phyloP scores from a whole-genome alignment of 2,888 invertebrate genomes.

The Halictus ligatus region DNA sequence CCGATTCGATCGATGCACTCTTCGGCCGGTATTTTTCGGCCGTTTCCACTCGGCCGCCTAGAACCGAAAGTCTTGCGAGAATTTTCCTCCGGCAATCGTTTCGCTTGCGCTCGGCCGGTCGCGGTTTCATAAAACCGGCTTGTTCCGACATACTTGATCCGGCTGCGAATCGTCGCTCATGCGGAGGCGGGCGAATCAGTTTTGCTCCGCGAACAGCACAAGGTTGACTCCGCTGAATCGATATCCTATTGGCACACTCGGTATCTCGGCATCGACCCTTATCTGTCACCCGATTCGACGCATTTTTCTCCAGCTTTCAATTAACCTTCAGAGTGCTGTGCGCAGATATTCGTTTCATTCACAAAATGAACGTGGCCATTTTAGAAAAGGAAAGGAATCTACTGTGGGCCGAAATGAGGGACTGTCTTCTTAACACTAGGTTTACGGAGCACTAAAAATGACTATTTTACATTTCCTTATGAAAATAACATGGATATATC shows the following conservation, averaged over 20 bases:
- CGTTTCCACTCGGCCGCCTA: not conserved
- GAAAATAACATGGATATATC: too few species aligned
- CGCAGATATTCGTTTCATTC: too few species aligned
- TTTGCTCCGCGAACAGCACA: not conserved
- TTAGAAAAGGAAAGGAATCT: too few species aligned
- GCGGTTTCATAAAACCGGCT: slow-evolving; percentile 4
- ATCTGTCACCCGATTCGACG: not conserved
- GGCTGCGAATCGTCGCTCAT: not conserved
- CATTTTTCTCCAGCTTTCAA: not conserved
- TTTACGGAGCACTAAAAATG: too few species aligned
- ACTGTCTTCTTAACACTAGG: too few species aligned
- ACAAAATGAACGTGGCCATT: too few species aligned
- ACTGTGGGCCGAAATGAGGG: too few species aligned
- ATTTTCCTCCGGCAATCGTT: slow-evolving; percentile 21
- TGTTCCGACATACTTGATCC: not conserved
- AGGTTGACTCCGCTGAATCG: not conserved
- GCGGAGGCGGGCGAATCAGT: slow-evolving; percentile 1
- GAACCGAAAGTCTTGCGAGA: slow-evolving; percentile 14
- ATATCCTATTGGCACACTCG: not conserved
- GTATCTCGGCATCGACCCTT: not conserved
- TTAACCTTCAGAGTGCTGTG: too few species aligned
- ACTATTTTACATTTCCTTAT: too few species aligned
- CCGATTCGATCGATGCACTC: slow-evolving; percentile 18
- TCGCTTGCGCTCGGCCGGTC: not conserved
- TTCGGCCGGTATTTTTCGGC: not conserved